A percentile compares a stretch with the other conserved stretches of the same genome.
phyloP scores from a whole-genome alignment of 2,113 vertebrate species.

The Colossoma macropomum region DNA sequence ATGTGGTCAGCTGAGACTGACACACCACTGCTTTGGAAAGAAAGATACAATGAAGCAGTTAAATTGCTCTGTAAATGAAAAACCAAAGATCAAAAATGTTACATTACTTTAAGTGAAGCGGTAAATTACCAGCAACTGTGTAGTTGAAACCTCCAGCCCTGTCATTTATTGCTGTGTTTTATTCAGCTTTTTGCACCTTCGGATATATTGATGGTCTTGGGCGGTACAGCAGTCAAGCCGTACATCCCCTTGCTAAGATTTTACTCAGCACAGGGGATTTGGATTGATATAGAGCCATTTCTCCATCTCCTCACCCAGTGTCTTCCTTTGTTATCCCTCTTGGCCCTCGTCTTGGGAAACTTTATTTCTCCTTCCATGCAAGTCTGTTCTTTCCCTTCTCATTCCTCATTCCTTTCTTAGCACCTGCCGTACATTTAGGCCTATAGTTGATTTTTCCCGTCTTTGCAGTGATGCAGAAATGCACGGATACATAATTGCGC shows the following conservation, averaged over 20 bases:
- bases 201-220: neutral
- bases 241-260: too few relatives aligned
- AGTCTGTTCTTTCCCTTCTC: neutral
- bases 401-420: neutral
- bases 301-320: neutral
- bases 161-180: neutral
- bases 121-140: neutral
- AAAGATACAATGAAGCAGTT: neutral
- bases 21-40: neutral
- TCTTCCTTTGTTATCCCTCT: neutral
- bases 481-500: neutral
- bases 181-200: neutral
- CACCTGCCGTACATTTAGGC: neutral
- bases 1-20: neutral
- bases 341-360: neutral
- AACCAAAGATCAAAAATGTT: neutral
- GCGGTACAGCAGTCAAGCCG: neutral
- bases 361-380: neutral
- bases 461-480: neutral
- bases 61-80: neutral
- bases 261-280: neutral
- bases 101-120: neutral
- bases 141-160: neutral
- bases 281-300: neutral
- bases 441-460: neutral